These are phyloP conservation scores for Hyperoplus lanceolatus DNA, from an alignment of 2,797 vertebrate species.

Conservation along the genomic window DNA sequence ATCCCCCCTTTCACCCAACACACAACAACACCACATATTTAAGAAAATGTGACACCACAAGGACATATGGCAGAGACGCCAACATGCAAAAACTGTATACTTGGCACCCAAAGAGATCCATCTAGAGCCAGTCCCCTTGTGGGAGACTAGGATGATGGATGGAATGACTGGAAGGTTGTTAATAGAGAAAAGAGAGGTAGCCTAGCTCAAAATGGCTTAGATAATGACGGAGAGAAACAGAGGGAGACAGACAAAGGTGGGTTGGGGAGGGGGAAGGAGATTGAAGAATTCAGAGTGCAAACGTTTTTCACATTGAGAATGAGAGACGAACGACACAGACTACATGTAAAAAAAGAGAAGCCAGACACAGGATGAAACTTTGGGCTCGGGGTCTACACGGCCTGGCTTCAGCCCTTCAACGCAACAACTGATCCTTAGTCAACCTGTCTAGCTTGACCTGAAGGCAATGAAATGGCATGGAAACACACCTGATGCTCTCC, in stretches of 20 bases:
- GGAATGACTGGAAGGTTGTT: conserved; percentile 88
- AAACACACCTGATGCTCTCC: conserved; percentile 76
- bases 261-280: conserved; percentile 62
- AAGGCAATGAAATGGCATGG: conserved; percentile 83
- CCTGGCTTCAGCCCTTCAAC: conserved; percentile 66
- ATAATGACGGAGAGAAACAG: conserved; percentile 50
- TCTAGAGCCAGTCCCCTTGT: conserved; percentile 83
- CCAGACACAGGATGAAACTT: conserved; percentile 67
- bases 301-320: conserved; percentile 58
- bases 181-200: conserved; percentile 82
- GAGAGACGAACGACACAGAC: conserved; percentile 59
- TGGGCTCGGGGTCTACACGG: conserved; percentile 47
- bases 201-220: conserved; percentile 88
- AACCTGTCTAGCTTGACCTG: conserved; percentile 77
- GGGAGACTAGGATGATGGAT: conserved; percentile 84
- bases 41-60: conserved; percentile 77
- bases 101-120: conserved; percentile 93
- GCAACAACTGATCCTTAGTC: conserved; percentile 77
- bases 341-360: conserved; percentile 39
- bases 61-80: conserved; percentile 77
- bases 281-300: conserved; percentile 66
- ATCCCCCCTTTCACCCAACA: conserved; percentile 30
- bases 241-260: conserved; percentile 52
- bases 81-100: conserved; percentile 85
- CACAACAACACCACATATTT: conserved; percentile 79